Percentiles rank a stretch among this genome's conserved stretches.
phyloP scores from a whole-genome alignment of 2,888 invertebrate species.

The Leptura quadrifasciata region DNA sequence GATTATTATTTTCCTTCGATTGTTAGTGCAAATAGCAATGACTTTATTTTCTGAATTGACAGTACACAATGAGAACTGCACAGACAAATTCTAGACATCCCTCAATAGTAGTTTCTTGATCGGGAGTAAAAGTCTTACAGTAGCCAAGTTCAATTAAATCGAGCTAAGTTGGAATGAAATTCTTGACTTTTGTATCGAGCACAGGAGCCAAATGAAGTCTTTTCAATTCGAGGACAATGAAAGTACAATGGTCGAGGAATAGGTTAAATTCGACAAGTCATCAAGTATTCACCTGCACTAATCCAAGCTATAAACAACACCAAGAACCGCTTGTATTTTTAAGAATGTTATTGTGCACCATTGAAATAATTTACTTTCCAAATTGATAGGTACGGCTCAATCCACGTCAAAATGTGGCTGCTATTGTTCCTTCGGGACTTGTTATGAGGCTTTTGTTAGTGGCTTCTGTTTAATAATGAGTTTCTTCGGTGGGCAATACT shows the following conservation, averaged over 20 bases:
- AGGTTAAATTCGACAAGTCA: conserved; percentile 66
- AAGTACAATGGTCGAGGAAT: conserved; percentile 62
- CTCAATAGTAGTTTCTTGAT: conserved; percentile 25
- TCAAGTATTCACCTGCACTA: conserved; percentile 69
- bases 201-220: conserved; percentile 72
- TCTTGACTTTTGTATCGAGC: conserved; percentile 69
- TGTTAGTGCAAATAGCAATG: background rate
- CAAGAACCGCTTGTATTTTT: conserved; percentile 62
- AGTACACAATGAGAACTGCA: conserved; percentile 11
- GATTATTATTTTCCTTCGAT: background rate
- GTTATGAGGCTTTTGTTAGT: conserved; percentile 54
- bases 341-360: conserved; percentile 63
- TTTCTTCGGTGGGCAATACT: conserved; percentile 59
- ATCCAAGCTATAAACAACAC: conserved; percentile 68
- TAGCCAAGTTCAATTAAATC: conserved; percentile 71
- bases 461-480: conserved; percentile 60
- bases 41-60: background rate
- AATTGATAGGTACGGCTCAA: conserved; percentile 69
- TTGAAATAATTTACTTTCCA: conserved; percentile 67
- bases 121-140: conserved; percentile 57
- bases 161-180: conserved; percentile 65
- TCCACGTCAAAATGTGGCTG: conserved; percentile 65
- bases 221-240: conserved; percentile 68
- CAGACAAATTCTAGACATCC: background rate
- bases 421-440: conserved; percentile 59